Evolutionary conservation across 2,797 vertebrate species (phyloP).

Genomic region (Pempheris klunzingeri): DNA sequence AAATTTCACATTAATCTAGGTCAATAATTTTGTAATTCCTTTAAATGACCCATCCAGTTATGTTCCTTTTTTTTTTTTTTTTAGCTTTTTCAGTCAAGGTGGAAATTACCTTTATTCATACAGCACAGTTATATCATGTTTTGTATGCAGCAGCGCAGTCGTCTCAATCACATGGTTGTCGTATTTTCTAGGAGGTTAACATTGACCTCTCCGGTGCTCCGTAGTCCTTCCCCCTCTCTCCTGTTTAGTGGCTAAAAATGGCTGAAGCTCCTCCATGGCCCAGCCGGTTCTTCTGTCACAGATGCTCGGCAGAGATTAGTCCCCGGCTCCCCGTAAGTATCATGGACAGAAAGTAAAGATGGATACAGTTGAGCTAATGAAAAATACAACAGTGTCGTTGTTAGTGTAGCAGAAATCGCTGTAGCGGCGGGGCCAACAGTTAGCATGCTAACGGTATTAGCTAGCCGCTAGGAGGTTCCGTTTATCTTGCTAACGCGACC

Average conservation of each 20-base stretch:
- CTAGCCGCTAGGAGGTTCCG: constrained; percentile 22
- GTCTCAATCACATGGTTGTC: constrained; percentile 2
- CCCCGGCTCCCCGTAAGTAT: constrained; percentile 92
- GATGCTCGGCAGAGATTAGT: constrained; percentile 94
- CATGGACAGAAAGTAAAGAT: neutral
- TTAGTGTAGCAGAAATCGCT: neutral
- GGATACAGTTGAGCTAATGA: neutral
- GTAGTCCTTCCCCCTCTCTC: constrained; percentile 61
- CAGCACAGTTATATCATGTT: neutral
- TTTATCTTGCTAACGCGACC: constrained; percentile 44
- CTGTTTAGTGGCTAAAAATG: constrained; percentile 87
- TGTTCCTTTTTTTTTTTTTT: neutral
- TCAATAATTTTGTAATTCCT: neutral
- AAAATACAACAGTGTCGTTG: neutral
- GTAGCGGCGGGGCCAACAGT: constrained; percentile 15
- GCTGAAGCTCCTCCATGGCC: constrained; percentile 93
- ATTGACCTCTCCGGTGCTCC: constrained; percentile 75
- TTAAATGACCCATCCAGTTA: neutral
- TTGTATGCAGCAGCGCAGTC: neutral
- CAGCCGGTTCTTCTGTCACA: constrained; percentile 96
- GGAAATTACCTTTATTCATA: neutral
- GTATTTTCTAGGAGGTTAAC: constrained; percentile 38
- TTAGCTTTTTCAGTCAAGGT: neutral
- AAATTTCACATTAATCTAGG: neutral
- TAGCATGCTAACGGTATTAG: constrained; percentile 72